These are phyloP conservation scores for Darwinula stevensoni DNA, from an alignment of 2,888 invertebrate species.

Conservation along the genomic window DNA sequence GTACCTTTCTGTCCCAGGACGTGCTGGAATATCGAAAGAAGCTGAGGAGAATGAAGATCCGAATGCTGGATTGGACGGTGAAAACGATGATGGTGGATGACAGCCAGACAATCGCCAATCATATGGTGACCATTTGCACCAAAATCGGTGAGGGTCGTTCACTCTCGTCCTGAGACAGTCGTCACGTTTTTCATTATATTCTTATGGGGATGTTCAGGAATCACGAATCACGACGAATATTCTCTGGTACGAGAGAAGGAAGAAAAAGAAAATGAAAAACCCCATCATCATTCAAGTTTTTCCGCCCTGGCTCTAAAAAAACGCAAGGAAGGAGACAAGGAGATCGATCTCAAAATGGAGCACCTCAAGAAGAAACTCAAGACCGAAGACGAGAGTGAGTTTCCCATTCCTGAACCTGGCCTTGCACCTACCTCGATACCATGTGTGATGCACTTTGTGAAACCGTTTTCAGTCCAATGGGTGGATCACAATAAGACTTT, in stretches of 20 bases:
- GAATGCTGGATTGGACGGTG: constrained; percentile 79
- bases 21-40: constrained; percentile 79
- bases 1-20: no score
- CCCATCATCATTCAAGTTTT: constrained; percentile 33
- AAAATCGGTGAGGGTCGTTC: constrained; percentile 60
- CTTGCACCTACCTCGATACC: no score
- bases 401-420: no score
- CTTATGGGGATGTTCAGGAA: constrained; percentile 25
- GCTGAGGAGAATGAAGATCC: constrained; percentile 60
- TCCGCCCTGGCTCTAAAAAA: constrained; percentile 56
- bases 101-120: constrained; percentile 80
- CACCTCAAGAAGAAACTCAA: constrained; percentile 78
- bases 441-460: no score
- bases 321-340: constrained; percentile 45
- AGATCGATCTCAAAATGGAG: constrained; percentile 83
- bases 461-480: constrained; percentile 68
- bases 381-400: constrained; percentile 84
- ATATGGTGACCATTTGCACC: constrained; percentile 97
- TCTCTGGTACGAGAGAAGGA: constrained; percentile 63
- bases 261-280: constrained; percentile 33
- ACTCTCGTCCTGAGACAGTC: no score
- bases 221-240: constrained; percentile 97
- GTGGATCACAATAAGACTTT: constrained; percentile 93
- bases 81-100: constrained; percentile 94
- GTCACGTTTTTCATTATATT: no score